phyloP scores from a whole-genome alignment of 2,113 vertebrate genomes.

The Saccopteryx bilineata region DNA sequence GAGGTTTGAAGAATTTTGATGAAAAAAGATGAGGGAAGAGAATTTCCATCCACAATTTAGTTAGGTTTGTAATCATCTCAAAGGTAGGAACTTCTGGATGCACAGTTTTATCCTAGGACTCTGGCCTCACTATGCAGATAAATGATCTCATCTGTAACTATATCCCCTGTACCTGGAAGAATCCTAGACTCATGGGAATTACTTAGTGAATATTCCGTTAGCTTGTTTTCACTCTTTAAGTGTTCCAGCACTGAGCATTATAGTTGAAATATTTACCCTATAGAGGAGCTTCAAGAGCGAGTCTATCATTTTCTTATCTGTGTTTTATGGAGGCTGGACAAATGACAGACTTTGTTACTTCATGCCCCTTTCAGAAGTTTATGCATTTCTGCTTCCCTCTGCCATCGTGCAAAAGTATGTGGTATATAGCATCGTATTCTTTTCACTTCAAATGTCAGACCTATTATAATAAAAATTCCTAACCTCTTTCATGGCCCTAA shows the following conservation, averaged over 20 bases:
- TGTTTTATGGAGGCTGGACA: neutral
- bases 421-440: neutral
- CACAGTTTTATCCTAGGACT: neutral
- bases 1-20: neutral
- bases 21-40: neutral
- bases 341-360: neutral
- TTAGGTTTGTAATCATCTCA: neutral
- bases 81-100: neutral
- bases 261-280: neutral
- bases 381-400: neutral
- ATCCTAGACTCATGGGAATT: neutral
- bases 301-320: neutral
- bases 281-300: neutral
- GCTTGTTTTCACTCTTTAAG: neutral
- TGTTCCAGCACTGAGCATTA: neutral
- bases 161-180: neutral
- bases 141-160: neutral
- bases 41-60: neutral
- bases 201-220: neutral
- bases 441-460: conserved; percentile 3
- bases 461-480: neutral
- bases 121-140: neutral
- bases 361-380: neutral
- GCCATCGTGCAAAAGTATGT: neutral
- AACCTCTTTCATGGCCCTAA: neutral